A percentile compares a stretch with the other conserved stretches of the same genome.
Conservation (phyloP, 2,797 vertebrate species). For the Melanotaenia boesemani region DNA sequence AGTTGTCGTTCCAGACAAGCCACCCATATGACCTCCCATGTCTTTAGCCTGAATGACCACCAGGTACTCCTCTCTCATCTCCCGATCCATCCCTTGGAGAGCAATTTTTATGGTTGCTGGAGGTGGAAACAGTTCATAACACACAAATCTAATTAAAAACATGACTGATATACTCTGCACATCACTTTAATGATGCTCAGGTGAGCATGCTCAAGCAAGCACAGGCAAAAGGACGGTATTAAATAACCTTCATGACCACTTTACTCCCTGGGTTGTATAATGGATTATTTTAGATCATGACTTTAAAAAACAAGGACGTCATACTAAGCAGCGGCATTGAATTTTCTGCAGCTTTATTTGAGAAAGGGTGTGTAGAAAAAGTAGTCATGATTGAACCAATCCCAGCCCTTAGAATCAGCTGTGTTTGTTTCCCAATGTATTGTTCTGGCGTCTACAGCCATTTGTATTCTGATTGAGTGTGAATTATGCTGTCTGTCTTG, state of each 20-base stretch:
- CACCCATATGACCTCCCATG: slow-evolving; percentile 99
- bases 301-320: slow-evolving; percentile 38
- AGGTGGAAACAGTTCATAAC: slow-evolving; percentile 65
- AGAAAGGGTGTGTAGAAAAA: slow-evolving; percentile 25
- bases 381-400: slow-evolving; percentile 48
- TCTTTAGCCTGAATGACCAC: slow-evolving; percentile 99
- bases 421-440: slow-evolving; percentile 76
- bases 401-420: slow-evolving; percentile 70
- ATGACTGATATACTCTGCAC: slow-evolving; percentile 49
- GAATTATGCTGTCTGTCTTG: slow-evolving; percentile 82
- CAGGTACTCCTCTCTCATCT: slow-evolving; percentile 97
- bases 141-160: slow-evolving; percentile 64
- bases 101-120: slow-evolving; percentile 98
- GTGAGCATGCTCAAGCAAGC: slow-evolving; percentile 7
- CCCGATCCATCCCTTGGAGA: slow-evolving; percentile 97
- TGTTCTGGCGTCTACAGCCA: slow-evolving; percentile 70
- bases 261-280: slow-evolving; percentile 20
- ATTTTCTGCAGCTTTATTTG: slow-evolving; percentile 20
- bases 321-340: slow-evolving; percentile 26
- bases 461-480: slow-evolving; percentile 84
- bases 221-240: slow-evolving; percentile 4
- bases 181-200: slow-evolving; percentile 48
- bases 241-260: slow-evolving; percentile 57
- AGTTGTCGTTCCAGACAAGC: slow-evolving; percentile 96
- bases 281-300: slow-evolving; percentile 44